Conservation (phyloP, 2,113 vertebrate genomes). For the Peromyscus californicus region DNA sequence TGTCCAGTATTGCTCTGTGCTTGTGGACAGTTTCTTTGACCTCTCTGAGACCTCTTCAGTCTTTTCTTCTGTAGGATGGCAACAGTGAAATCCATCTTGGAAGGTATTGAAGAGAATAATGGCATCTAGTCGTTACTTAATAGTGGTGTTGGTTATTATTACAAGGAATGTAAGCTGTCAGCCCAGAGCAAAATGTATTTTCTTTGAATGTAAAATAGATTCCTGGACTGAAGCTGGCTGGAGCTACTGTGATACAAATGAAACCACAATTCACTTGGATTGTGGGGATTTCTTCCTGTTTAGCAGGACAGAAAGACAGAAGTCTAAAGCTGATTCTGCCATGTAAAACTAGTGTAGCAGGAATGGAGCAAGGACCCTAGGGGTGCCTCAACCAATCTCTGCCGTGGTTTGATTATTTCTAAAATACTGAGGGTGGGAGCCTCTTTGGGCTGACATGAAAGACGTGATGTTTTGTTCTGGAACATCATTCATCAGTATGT, state of each 20-base stretch:
- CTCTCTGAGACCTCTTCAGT: neutral
- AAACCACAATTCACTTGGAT: neutral
- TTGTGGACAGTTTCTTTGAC: neutral
- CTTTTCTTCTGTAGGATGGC: neutral
- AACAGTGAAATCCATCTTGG: neutral
- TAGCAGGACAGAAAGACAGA: neutral
- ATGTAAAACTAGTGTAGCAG: neutral
- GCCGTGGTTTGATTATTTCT: conserved; percentile 29
- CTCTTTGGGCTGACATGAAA: conserved; percentile 65
- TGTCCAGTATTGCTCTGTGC: neutral
- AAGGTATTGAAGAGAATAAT: neutral
- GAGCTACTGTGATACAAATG: conserved; percentile 17
- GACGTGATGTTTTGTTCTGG: conserved; percentile 64
- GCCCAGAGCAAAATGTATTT: conserved; percentile 13
- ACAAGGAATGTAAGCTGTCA: conserved; percentile 14
- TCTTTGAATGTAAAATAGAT: conserved; percentile 48
- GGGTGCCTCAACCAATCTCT: neutral
- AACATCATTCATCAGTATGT: conserved; percentile 74
- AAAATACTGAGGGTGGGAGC: neutral
- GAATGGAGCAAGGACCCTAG: neutral
- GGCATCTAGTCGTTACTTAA: neutral
- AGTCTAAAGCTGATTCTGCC: neutral
- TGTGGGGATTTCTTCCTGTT: neutral
- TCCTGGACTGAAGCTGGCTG: conserved; percentile 50
- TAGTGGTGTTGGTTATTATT: neutral